Conservation (phyloP, 2,888 invertebrate species). For the Pseudoips prasinana region DNA sequence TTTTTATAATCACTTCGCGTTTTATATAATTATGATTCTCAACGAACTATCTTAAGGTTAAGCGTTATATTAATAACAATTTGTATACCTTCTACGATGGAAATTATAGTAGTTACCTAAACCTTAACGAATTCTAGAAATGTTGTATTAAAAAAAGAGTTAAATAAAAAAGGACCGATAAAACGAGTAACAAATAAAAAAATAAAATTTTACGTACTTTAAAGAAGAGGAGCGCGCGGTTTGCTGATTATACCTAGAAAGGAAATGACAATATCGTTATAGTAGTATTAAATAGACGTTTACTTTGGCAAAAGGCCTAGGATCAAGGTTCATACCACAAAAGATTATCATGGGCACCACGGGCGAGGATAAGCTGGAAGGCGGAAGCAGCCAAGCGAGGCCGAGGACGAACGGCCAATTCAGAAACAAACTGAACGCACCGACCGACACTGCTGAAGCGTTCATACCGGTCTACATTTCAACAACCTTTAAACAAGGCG, state of each 20-base stretch:
- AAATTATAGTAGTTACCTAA: too few species aligned
- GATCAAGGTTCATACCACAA: conserved; percentile 71
- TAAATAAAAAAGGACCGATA: too few species aligned
- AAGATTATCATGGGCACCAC: conserved; percentile 73
- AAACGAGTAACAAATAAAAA: conserved; percentile 13
- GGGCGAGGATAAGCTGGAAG: conserved; percentile 75
- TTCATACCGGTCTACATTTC: conserved; percentile 40
- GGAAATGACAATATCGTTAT: conserved; percentile 68
- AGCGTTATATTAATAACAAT: too few species aligned
- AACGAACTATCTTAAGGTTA: too few species aligned
- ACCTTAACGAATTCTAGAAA: too few species aligned
- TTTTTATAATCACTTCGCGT: too few species aligned
- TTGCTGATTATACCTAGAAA: conserved; percentile 81
- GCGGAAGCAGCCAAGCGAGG: conserved; percentile 76
- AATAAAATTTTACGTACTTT: conserved; percentile 72
- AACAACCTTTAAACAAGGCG: too few species aligned
- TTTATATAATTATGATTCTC: too few species aligned
- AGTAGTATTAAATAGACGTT: conserved; percentile 42
- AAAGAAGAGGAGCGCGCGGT: conserved; percentile 77
- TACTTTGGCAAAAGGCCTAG: conserved; percentile 65
- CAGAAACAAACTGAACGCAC: conserved; percentile 60
- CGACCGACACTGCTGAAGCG: conserved; percentile 50
- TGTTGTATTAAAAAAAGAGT: too few species aligned
- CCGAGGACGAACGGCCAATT: conserved; percentile 76
- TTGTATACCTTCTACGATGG: too few species aligned